Evolutionary conservation across 2,888 invertebrate species (phyloP), one percentile per base, ranked within the genome.

Genomic region (Blastobasis lacticolella): DNA sequence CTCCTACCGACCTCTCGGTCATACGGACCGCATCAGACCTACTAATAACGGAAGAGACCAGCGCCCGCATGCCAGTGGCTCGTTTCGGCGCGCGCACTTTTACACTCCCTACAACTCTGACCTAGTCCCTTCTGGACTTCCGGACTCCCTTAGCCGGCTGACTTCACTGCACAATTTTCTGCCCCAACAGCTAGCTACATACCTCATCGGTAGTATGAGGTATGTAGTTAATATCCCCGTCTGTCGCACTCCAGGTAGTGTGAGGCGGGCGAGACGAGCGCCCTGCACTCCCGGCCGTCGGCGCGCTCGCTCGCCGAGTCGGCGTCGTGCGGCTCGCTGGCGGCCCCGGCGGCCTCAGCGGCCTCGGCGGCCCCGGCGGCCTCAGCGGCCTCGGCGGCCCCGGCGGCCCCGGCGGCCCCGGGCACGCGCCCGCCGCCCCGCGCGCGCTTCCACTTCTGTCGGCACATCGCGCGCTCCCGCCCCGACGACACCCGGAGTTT

Each of bases 261-360:
- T 79, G 85, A 83, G 87, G 86, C 81, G 72, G 72, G 83, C 84
- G 82, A 81, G 85, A 75, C 81, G 85, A 80, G 85, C 84, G 83
- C 81, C 62, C 74, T 72, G 67, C 76, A 79, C 75, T 78, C 76
- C 69, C 78, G 74, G 71, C 78, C 72, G 63, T 81, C 81, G 73
- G 72, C 78, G 81, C 83, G 83, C 84, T 86, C 85, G 81, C 85
- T 85, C 79, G 84, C 84, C 62, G 85, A 85, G 81, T 83, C 84
- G 66, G 78, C 78, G 63, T 85, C 85, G 70, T 84, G 85, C 77
- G 77, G 79, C 71, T 82, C 83, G 74, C 75, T 80, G 73, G 73
- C 71, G 68, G 64, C 70, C 58, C 67, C 63, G 62, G 54, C 63
- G 57, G 59, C 23, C 23, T 23, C 23, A 3, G 23, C 23, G 23